Evolutionary conservation across 2,113 vertebrate species (phyloP), one percentile per base, ranked within the genome.

Genomic region (Nannospalax galili): DNA sequence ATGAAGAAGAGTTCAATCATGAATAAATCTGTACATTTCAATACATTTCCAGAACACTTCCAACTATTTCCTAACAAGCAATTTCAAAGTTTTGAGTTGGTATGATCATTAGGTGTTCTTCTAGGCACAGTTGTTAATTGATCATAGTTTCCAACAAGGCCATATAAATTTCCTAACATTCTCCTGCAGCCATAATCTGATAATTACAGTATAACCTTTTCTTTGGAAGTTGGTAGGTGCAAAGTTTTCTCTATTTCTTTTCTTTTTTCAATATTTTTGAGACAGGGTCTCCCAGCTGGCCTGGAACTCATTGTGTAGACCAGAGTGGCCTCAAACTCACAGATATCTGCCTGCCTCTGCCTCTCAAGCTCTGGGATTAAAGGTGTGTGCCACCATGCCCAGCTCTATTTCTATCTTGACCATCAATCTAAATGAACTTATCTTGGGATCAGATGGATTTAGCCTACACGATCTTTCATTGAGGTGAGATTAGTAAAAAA

Each of bases 381-480:
- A 52, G 48, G 48, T 11, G 48, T 52, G 48, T 11, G 11, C 48
- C 48, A 52, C 48, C 48, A 52, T 11, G 48, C 48, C 48, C 48
- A 52, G 48, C n/a, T 87, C 52, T 94, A 67, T 65, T 72, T 72
- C 69, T 72, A 88, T 56, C 72, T 90, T 73, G 85, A 62, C n/a
- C 58, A 77, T 19, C 30, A 88, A 32, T 92, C 77, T 91, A 40
- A 92, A 78, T 84, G n/a, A 90, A 64, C 80, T 77, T 95, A 70
- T 78, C 86, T 96, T 88, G 74, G 32, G 15, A 92, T 78, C 9
- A 32, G 60, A 40, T 74, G 15, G 35, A 90, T 56, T 92, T 96
- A 56, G 14, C 65, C 56, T 95, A 74, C 77, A 90, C 90, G 4
- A 88, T 81, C 20, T 92, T 85, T 75, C 69, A 64, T 78, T 35